These are phyloP conservation scores for Whitmania pigra DNA, from an alignment of 1,140 invertebrate genomes.

Conservation along the genomic window DNA sequence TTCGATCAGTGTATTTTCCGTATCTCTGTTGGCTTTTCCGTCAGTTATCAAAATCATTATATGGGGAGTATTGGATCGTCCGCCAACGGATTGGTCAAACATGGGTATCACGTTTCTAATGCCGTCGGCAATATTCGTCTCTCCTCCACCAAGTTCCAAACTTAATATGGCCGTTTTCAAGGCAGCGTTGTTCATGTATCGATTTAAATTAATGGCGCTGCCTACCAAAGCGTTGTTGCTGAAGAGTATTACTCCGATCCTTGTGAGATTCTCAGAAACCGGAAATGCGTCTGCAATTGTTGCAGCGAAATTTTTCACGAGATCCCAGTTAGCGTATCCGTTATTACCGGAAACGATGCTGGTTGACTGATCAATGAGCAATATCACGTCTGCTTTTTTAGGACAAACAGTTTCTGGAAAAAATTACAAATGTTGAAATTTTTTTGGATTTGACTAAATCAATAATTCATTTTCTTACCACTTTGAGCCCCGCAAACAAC, in stretches of 20 bases:
- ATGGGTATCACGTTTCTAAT: conserved; percentile 2
- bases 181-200: neutral
- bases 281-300: conserved; percentile 2
- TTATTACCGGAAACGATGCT: conserved; percentile 8
- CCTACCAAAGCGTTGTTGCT: neutral
- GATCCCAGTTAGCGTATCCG: conserved; percentile 10
- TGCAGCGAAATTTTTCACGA: conserved; percentile 4
- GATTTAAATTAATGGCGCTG: conserved; percentile 1
- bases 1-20: conserved; percentile 5
- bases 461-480: neutral
- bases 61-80: neutral
- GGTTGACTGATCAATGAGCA: conserved; percentile 14
- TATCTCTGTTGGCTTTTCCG: conserved; percentile 16
- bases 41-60: conserved; percentile 17
- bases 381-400: conserved; percentile 2
- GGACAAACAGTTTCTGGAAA: conserved; percentile 6
- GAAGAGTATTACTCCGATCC: conserved; percentile 5
- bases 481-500: conserved; percentile 1
- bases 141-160: conserved; percentile 12
- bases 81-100: conserved; percentile 5
- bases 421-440: no score
- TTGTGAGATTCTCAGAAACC: neutral
- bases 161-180: neutral
- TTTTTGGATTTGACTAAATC: no score
- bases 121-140: conserved; percentile 16